Base-by-base conservation (phyloP, 2,113 vertebrate species). In the Sturnus vulgaris region DNA sequence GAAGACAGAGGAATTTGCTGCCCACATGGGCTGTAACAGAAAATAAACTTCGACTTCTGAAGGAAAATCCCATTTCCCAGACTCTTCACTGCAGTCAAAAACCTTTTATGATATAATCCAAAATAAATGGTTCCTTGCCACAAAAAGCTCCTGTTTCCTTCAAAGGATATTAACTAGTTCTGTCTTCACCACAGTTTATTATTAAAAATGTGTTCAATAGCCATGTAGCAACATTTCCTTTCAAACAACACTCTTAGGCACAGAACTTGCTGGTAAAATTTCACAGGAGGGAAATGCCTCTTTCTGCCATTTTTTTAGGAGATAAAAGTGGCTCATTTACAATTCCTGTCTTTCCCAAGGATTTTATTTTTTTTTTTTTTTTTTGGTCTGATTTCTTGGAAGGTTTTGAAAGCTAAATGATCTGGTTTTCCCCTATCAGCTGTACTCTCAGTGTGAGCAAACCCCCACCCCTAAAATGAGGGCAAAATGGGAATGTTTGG, bases 121-220 rank as follows among this genome's bases (percentile, higher is more conserved):
- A 96, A 97, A 68, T 92, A 96, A 97, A 96, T 93, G 90, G 64
- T 90, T 83, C 39, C 85, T 82, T 13, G 57, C 96, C 94, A 78
- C 95, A 92, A 79, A 96, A 90, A 84, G 88, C 86, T 97, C 92
- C 86, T 33, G 6, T 96, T 97, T 94, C 93, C 80, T 92, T 96
- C 80, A 94, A 88, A 94, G 82, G 92, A 88, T 95, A 92, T 96
- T 96, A 94, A 93, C 82, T 76, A 64, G 90, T 39, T 92, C 88
- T 96, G 88, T 88, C 71, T 53, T 83, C 83, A 81, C 93, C 94
- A 86, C 92, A 93, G 61, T 90, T 92, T 86, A 76, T 95, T 94
- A 95, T 88, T 90, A 90, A 96, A 90, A 92, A 89, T 91, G 46
- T 25, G 65, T 82, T 95, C 76, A 76, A 94, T 11, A 57, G 80